Base-by-base conservation (phyloP, 2,797 vertebrate species). In the Yasuhikotakia modesta region DNA sequence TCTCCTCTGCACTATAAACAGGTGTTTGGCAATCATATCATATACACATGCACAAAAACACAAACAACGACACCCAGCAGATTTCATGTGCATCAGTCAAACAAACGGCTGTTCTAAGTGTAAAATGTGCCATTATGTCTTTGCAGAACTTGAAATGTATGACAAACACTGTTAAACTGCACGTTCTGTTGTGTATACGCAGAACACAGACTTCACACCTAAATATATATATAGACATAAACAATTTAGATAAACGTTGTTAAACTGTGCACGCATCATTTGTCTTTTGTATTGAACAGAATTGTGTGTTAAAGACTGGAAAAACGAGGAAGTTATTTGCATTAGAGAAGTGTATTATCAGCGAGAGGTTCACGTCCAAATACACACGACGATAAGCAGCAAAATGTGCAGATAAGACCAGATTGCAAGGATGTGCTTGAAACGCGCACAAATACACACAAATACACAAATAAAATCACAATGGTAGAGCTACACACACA, bases 1-100 rank as follows among this genome's bases (percentile, higher is more conserved):
- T 11, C 92, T 88, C 88, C 79, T 85, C 90, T 86, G 91, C 92
- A 94, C 93, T 91, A 91, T 93, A 93, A 94, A 93, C 91, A 94
- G 92, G 92, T 93, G 91, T 93, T 93, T 93, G 92, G 92, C 93
- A 93, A 94, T 93, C 92, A 94, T 91, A 93, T 93, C 92, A 93
- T 91, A 92, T 83, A 82, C 87, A 78, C 76, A 76, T 83, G 85
- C 84, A 90, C 87, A 84, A 86, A 87, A 88, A 70, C 67, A 77
- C 79, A 63, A 68, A 76, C 73, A 52, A 64, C 27, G 30, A 55
- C 72, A 67, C 64, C 73, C 78, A 21, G 71, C 64, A 76, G 66
- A 70, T 52, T 70, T 73, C 55, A 80, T 72, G 55, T 67, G 55
- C 35, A 39, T 39, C 35, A 39, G 35, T 52, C 4, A 71, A 45